A percentile compares a stretch with the other conserved stretches of the same genome.
Evolutionary conservation across 2,113 vertebrate genomes (phyloP).

Genomic region (Periophthalmodon schlosseri): DNA sequence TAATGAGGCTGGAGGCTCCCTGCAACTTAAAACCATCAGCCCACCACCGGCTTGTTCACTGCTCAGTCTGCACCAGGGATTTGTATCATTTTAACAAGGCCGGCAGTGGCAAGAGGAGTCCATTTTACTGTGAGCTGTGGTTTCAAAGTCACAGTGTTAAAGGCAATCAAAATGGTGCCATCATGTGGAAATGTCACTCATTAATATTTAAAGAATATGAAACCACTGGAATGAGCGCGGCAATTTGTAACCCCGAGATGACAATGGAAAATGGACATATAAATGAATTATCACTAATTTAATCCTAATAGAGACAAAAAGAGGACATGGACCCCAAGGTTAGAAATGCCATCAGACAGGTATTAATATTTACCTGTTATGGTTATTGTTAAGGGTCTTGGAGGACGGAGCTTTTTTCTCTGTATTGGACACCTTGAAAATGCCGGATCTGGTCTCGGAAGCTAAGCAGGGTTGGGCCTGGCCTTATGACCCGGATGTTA

Average conservation of each 20-base stretch:
- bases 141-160: not conserved
- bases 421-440: no score
- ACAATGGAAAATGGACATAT: no score
- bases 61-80: not conserved
- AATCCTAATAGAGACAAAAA: no score
- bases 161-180: not conserved
- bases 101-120: not conserved
- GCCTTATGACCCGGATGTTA: no score
- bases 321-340: no score
- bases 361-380: no score
- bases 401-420: no score
- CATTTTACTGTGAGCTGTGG: not conserved
- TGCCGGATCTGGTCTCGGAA: no score
- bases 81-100: slow-evolving; percentile 25
- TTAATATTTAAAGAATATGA: not conserved
- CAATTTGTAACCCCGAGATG: not conserved
- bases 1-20: slow-evolving; percentile 21
- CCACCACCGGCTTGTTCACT: slow-evolving; percentile 7
- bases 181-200: not conserved
- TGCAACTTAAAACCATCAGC: not conserved
- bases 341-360: not conserved
- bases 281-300: no score
- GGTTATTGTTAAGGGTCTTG: no score
- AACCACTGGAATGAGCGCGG: not conserved
- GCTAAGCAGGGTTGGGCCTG: no score